These are phyloP conservation scores for Timema podura DNA, from an alignment of 2,888 invertebrate genomes.

Conservation along the genomic window DNA sequence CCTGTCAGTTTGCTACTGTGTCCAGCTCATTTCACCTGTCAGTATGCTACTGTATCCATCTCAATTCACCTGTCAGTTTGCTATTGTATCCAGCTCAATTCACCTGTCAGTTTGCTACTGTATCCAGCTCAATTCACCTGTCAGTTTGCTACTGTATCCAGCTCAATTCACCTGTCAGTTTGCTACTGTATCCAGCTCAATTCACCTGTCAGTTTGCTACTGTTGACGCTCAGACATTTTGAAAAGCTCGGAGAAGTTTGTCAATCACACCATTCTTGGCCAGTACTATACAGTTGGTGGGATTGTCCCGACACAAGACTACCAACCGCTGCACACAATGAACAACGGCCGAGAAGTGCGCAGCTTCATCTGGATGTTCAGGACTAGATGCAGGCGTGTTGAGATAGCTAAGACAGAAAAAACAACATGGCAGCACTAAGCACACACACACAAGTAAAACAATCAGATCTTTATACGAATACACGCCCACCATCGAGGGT, in stretches of 20 bases:
- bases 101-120: no score
- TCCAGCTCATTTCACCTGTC: no score
- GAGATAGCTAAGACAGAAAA: constrained; percentile 18
- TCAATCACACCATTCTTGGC: constrained; percentile 44
- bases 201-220: constrained; percentile 42
- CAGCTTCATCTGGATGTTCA: constrained; percentile 19
- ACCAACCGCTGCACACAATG: constrained; percentile 41
- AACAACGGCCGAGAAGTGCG: constrained; percentile 22
- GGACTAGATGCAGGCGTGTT: constrained; percentile 11
- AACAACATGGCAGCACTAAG: not conserved
- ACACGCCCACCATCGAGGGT: not conserved
- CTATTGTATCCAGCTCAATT: no score
- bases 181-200: no score
- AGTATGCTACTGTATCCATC: no score
- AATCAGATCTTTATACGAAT: not conserved
- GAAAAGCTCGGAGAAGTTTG: constrained; percentile 44
- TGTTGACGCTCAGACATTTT: constrained; percentile 38
- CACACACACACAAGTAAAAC: not conserved
- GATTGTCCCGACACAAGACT: constrained; percentile 45
- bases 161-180: no score
- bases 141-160: no score
- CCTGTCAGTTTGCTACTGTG: no score
- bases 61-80: no score
- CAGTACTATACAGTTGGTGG: constrained; percentile 45
- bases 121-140: no score